Conservation (phyloP, 2,797 vertebrate species). For the Cephalopachus bancanus region DNA sequence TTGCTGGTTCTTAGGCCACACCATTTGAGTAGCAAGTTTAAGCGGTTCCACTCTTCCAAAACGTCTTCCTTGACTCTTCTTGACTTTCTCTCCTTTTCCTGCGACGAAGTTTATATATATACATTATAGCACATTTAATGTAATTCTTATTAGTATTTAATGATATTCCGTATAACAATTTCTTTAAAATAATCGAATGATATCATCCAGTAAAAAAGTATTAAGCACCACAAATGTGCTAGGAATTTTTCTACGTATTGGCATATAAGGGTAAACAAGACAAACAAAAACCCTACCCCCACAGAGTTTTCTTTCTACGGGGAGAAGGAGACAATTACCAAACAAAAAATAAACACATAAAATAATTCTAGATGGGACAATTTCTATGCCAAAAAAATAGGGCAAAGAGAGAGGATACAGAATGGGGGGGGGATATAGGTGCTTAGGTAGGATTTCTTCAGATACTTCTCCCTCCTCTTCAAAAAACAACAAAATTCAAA, state of each 20-base stretch:
- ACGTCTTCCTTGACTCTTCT: slow-evolving; percentile 13
- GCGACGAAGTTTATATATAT: neutral
- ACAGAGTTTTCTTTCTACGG: neutral
- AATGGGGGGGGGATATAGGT: neutral
- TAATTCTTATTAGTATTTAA: slow-evolving; percentile 15
- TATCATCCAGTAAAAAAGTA: slow-evolving; percentile 20
- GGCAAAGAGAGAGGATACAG: neutral
- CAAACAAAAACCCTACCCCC: neutral
- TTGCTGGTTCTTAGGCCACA: neutral
- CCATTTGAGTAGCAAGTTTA: slow-evolving; percentile 1
- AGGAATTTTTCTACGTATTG: neutral
- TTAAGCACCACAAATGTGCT: neutral
- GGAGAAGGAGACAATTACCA: neutral
- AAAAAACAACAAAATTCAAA: neutral
- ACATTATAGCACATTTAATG: neutral
- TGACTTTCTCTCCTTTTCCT: neutral
- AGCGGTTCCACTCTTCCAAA: neutral
- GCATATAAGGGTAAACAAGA: neutral
- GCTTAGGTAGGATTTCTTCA: neutral
- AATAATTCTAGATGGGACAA: neutral
- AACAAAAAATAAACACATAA: slow-evolving; percentile 5
- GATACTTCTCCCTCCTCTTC: neutral
- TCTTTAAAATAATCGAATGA: slow-evolving; percentile 36
- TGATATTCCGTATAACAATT: neutral
- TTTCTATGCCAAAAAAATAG: neutral